Evolutionary conservation across 2,888 invertebrate genomes (phyloP).

Genomic region (Ichneumon xanthorius): DNA sequence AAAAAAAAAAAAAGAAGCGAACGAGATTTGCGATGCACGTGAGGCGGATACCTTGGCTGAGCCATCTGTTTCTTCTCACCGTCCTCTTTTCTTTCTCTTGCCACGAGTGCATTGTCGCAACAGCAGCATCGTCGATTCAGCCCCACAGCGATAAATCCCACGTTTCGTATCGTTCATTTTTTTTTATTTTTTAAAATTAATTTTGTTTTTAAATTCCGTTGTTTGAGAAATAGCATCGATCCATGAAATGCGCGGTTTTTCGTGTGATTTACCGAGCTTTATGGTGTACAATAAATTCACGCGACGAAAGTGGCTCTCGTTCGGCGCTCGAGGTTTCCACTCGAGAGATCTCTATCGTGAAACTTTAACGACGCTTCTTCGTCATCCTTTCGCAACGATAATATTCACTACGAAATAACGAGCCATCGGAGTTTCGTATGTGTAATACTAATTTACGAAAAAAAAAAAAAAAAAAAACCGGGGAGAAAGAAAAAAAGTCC

Average conservation of each 20-base stretch:
- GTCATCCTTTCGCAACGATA: slow-evolving; percentile 35
- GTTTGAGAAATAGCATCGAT: slow-evolving; percentile 20
- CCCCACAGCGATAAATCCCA: slow-evolving; percentile 17
- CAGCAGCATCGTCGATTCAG: slow-evolving; percentile 1
- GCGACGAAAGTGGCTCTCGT: neutral
- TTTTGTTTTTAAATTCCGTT: neutral
- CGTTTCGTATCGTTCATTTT: slow-evolving; percentile 6
- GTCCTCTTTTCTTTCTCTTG: slow-evolving; percentile 58
- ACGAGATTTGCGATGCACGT: slow-evolving; percentile 25
- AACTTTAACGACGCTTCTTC: slow-evolving; percentile 31
- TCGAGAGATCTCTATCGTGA: slow-evolving; percentile 27
- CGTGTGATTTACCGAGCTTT: slow-evolving; percentile 13
- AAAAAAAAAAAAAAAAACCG: neutral
- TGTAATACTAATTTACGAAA: neutral
- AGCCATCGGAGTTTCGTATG: neutral
- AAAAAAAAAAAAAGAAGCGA: neutral
- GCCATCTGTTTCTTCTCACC: slow-evolving; percentile 54
- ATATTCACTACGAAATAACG: slow-evolving; percentile 13
- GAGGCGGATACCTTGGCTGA: slow-evolving; percentile 36
- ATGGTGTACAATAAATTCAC: slow-evolving; percentile 32
- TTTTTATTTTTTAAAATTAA: neutral
- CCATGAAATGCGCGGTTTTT: slow-evolving; percentile 3
- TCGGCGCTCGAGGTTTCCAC: slow-evolving; percentile 6
- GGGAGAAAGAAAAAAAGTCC: neutral
- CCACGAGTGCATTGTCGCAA: slow-evolving; percentile 27